Base-by-base conservation (phyloP, 2,888 invertebrate genomes). In the Drosophila prolongata region DNA sequence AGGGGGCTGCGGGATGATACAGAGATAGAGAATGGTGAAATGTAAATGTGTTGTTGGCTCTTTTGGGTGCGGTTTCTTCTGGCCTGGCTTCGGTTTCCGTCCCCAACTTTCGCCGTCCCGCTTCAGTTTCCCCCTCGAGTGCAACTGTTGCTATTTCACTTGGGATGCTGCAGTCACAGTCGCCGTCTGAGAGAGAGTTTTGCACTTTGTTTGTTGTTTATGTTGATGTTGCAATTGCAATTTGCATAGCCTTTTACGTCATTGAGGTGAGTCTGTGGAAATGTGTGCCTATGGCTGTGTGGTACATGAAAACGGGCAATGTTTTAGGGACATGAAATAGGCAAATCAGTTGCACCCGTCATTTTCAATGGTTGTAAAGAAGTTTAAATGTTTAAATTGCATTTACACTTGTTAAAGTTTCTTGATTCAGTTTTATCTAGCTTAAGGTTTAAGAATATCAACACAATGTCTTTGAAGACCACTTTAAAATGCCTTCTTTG, bases 31-130 rank as follows among this genome's bases (percentile, higher is more conserved):
- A 37, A 38, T 34, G 68, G 16, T 37, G 69, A 24, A 35, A 69
- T 54, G 62, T 42, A 46, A 62, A 61, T 52, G 54, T 72, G 54
- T 72, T 50, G 61, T 55, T 70, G 61, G 42, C 40, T 55, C 74
- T 71, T 74, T 73, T 71, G 70, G 70, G 73, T 62, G 74, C 50
- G 74, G 74, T 70, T 70, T 46, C 44, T 54, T 50, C 46, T 47
- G 46, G 10, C 46, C 46, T 49, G 44, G 40, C 56, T 52, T 16
- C n/a, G 24, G 14, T 10, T 40, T 47, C 40, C 43, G 8, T 54
- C 24, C 50, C 55, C 50, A 47, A 47, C 14, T 16, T 34, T 16
- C 16, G 16, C 16, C 49, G 1, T n/a, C 30, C 11, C n/a, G 14
- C 14, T 47, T 43, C 55, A 52, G 0, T 24, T 4, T 46, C 46